phyloP scores from a whole-genome alignment of 23 tunicate genomes.

The Botrylloides violaceus region DNA sequence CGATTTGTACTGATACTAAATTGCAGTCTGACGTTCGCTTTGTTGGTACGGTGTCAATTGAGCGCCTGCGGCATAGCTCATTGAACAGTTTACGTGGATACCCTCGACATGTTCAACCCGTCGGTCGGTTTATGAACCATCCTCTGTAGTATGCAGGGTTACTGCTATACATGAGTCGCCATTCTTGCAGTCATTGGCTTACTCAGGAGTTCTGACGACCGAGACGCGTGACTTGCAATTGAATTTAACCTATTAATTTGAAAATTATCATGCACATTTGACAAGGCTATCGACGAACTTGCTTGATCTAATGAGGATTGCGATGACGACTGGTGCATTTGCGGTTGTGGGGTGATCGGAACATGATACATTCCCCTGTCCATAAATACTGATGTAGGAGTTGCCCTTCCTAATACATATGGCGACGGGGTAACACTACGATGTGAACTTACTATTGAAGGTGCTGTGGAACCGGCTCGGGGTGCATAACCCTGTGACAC shows the following conservation, averaged over 20 bases:
- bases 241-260: conserved; percentile 35
- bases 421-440: conserved; percentile 25
- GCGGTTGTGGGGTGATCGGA: background rate
- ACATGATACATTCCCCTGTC: conserved; percentile 15
- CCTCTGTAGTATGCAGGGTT: too few relatives aligned
- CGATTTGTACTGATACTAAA: too few relatives aligned
- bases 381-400: conserved; percentile 9
- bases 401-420: conserved; percentile 15
- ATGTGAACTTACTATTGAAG: conserved; percentile 21
- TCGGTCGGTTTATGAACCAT: too few relatives aligned
- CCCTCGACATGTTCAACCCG: too few relatives aligned
- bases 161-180: conserved; percentile 92
- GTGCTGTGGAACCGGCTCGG: conserved; percentile 19
- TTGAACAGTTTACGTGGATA: too few relatives aligned
- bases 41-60: too few relatives aligned
- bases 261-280: conserved; percentile 21
- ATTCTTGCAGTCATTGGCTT: conserved; percentile 59
- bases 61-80: too few relatives aligned
- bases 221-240: conserved; percentile 62
- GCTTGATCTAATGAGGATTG: conserved; percentile 70
- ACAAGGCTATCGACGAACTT: conserved; percentile 22
- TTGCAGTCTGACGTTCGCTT: too few relatives aligned
- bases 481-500: background rate
- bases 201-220: conserved; percentile 46
- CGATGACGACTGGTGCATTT: conserved; percentile 30